Base-by-base conservation (phyloP, 2,888 invertebrate species). In the Alloplasta piceator region DNA sequence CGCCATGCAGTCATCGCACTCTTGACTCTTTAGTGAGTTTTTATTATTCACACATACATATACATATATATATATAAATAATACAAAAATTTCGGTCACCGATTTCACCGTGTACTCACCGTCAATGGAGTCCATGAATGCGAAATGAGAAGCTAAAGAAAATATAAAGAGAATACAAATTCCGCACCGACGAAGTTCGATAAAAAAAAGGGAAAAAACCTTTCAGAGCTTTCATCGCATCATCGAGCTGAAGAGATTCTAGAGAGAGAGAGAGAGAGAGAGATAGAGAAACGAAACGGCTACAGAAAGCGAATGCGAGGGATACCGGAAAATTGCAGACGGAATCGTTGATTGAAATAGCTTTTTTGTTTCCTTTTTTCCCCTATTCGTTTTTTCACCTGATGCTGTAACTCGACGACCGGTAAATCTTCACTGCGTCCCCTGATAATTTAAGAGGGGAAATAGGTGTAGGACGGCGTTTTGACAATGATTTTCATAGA, bases 321-420 rank as follows among this genome's bases (percentile, higher is more conserved):
- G 14, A 55, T 46, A 38, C 68, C 41, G 63, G 67, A 78, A 78
- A 78, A 78, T 74, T 73, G 73, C 73, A 64, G 61, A 78, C 68
- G 56, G 73, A 68, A 68, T 74, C 68, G 61, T 48, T 73, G 68
- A 78, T 78, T 78, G 78, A 63, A 78, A 64, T 73, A 67, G 52
- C 66, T 66, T 58, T 48, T 26, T 60, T 39, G 6, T 52, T 52
- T 48, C 10, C 58, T 48, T 70, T 46, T 26, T 26, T 26, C 26
- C 26, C 3, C 26, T 3, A 26, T 26, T 26, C 26, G 26, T 26
- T 2, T 26, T 26, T 1, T 26, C 39, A 52, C 36, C 58, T 12
- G 55, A 71, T 26, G 38, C 52, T 48, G 36, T 58, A 41, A 63
- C 36, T 41, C 14, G 16, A 74, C 46, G n/a, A 43, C 16, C 26